Conservation (phyloP, 92 coral and sea anemone genomes). For the Blastomussa wellsi region DNA sequence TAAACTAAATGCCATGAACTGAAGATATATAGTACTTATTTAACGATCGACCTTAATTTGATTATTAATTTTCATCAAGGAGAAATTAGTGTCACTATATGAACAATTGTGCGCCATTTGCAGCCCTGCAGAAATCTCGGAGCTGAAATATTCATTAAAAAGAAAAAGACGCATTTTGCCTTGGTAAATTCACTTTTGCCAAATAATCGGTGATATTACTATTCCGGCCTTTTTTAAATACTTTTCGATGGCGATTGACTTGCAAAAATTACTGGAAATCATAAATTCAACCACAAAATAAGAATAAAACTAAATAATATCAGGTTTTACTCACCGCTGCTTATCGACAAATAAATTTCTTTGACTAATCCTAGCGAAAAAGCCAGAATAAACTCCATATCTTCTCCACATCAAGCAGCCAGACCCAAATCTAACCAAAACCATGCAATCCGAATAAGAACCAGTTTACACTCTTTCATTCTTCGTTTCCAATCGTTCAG, state of each 20-base stretch:
- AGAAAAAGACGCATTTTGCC: background rate
- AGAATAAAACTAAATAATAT: background rate
- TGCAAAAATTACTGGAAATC: background rate
- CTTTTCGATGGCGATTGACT: background rate
- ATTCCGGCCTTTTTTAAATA: background rate
- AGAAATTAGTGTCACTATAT: background rate
- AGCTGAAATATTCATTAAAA: background rate
- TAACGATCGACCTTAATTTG: conserved; percentile 2
- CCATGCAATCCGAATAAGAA: background rate
- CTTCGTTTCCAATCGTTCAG: background rate
- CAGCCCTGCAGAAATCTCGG: background rate
- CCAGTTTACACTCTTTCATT: background rate
- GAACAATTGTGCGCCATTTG: background rate
- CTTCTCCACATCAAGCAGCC: background rate
- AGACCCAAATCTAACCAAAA: background rate
- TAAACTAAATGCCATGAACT: background rate
- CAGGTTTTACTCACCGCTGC: conserved; percentile 20
- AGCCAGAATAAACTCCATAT: conserved; percentile 57
- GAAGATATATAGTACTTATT: background rate
- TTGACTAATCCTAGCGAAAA: conserved; percentile 59
- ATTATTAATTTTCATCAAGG: background rate
- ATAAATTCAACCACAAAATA: background rate
- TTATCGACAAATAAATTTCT: conserved; percentile 29
- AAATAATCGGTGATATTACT: background rate
- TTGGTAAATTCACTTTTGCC: background rate